phyloP scores from a whole-genome alignment of 2,113 vertebrate genomes.

The Miniopterus natalensis region DNA sequence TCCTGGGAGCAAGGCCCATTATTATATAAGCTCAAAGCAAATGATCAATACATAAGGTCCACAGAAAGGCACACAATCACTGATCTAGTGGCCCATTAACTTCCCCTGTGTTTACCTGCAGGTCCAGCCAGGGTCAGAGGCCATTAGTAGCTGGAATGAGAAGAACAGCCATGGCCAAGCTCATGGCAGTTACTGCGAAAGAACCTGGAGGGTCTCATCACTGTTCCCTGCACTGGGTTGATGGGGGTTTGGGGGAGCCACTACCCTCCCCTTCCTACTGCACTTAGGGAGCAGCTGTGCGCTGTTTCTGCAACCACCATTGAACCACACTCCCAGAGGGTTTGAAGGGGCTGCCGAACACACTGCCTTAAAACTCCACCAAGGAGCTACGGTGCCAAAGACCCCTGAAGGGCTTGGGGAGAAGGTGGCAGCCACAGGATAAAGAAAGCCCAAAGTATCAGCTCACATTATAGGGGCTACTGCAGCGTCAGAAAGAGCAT shows the following conservation, averaged over 20 bases:
- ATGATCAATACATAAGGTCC: too few species aligned
- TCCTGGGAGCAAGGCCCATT: not conserved
- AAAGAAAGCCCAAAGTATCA: not conserved
- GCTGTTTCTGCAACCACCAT: not conserved
- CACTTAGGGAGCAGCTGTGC: accelerated
- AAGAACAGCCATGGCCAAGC: not conserved
- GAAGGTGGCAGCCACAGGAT: not conserved
- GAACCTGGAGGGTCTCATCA: too few species aligned
- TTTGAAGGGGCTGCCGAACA: not conserved
- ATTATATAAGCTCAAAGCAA: not conserved
- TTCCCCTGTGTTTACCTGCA: not conserved
- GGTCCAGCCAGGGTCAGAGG: not conserved
- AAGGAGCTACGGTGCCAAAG: not conserved
- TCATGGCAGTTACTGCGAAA: not conserved
- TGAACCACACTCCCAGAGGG: not conserved
- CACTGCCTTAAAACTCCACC: not conserved
- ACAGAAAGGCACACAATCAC: not conserved
- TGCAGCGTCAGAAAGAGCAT: not conserved
- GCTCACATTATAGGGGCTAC: not conserved
- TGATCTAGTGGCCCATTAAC: not conserved
- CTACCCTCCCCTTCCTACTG: not conserved
- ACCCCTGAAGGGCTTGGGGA: not conserved
- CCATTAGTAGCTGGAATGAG: not conserved
- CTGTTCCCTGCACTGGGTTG: not conserved
- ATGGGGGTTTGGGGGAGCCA: too few species aligned